Conservation (phyloP, 2,888 invertebrate genomes). For the Protodeltote pygarga region DNA sequence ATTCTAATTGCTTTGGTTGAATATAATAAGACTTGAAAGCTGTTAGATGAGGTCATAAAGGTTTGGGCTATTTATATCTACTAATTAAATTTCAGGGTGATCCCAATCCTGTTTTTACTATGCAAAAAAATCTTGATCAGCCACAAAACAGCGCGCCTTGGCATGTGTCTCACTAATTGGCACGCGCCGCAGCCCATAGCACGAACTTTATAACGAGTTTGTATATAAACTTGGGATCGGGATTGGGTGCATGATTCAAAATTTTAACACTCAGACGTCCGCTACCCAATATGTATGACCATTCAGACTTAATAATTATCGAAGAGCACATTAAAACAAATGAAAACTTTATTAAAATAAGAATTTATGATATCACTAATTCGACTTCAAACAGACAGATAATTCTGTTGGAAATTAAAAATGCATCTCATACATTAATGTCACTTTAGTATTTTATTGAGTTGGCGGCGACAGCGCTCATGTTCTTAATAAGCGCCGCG, state of each 20-base stretch:
- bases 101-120: no score
- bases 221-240: constrained; percentile 3
- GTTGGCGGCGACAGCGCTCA: constrained; percentile 67
- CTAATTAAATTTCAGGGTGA: no score
- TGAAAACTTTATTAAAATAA: constrained; percentile 30
- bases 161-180: no score
- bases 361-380: constrained; percentile 44
- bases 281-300: no score
- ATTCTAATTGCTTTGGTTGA: constrained; percentile 8
- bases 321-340: constrained; percentile 15
- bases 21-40: no score
- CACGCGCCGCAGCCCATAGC: no score
- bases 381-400: constrained; percentile 56
- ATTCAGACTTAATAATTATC: no score
- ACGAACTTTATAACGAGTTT: no score
- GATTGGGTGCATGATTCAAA: constrained; percentile 7
- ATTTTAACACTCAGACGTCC: background rate
- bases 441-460: constrained; percentile 77
- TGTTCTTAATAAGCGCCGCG: constrained; percentile 69
- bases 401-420: constrained; percentile 64
- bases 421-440: constrained; percentile 66
- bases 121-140: no score
- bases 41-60: no score
- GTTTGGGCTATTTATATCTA: no score
- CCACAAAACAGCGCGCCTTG: no score